Percentiles rank a stretch among this genome's conserved stretches.
These are phyloP conservation scores for Sclerodermus sp. DNA, from an alignment of 2,888 invertebrate species.

Conservation along the genomic window DNA sequence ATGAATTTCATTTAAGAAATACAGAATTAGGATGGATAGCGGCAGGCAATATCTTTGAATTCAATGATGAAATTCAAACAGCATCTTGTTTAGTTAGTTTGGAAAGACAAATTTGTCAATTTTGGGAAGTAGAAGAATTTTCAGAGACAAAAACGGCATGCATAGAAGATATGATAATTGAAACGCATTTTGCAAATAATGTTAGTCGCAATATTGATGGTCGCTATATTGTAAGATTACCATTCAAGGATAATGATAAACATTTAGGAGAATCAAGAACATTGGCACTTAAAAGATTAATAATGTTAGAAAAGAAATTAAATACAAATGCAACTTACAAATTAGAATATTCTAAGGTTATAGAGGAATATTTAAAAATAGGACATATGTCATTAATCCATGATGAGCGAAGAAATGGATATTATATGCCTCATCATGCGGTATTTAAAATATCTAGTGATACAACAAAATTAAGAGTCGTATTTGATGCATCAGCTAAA, in stretches of 20 bases:
- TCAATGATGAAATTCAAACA: not conserved
- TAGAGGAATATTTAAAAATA: too few species aligned
- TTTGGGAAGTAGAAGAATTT: slow-evolving; percentile 17
- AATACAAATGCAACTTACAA: too few species aligned
- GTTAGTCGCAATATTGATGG: not conserved
- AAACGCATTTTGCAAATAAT: slow-evolving; percentile 12
- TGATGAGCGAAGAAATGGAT: too few species aligned
- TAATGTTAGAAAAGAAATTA: too few species aligned
- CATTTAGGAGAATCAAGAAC: not conserved
- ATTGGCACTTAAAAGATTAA: not conserved
- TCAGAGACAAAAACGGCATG: slow-evolving; percentile 4
- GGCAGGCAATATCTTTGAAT: slow-evolving; percentile 19
- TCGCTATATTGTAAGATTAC: slow-evolving; percentile 14
- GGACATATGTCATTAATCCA: too few species aligned
- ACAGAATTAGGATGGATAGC: slow-evolving; percentile 21
- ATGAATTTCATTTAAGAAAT: slow-evolving; percentile 8
- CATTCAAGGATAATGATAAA: slow-evolving; percentile 11
- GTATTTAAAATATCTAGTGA: too few species aligned
- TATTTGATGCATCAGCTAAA: not conserved
- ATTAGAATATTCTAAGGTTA: too few species aligned
- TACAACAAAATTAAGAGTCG: not conserved
- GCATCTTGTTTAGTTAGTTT: slow-evolving; percentile 12
- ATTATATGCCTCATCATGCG: too few species aligned
- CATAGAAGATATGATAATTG: slow-evolving; percentile 13
- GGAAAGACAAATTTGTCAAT: slow-evolving; percentile 7